Conservation (phyloP, 2,888 invertebrate species). For the Leptopilina syphax region DNA sequence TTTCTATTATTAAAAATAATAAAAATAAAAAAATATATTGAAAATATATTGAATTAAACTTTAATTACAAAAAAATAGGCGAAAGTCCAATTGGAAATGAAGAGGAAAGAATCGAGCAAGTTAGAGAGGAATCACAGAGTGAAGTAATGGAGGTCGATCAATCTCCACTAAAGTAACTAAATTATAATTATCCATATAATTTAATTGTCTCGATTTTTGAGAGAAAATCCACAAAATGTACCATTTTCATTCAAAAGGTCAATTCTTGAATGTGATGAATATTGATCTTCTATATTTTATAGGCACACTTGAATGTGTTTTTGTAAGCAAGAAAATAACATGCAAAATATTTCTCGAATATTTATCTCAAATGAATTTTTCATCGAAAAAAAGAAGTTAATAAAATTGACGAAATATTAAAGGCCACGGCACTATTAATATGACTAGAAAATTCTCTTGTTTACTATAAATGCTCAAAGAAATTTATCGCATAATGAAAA, state of each 20-base stretch:
- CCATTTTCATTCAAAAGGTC: conserved; percentile 18
- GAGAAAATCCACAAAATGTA: conserved; percentile 3
- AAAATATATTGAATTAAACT: no score
- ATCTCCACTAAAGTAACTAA: conserved; percentile 54
- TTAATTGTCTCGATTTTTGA: neutral
- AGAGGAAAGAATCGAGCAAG: conserved; percentile 12
- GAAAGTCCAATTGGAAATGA: neutral
- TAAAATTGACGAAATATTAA: no score
- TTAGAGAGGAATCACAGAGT: conserved; percentile 47
- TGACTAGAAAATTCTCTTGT: no score
- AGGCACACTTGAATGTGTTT: conserved; percentile 35
- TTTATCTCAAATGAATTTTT: no score
- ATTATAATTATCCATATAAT: conserved; percentile 1
- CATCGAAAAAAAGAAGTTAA: no score
- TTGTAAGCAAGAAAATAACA: neutral
- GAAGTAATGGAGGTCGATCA: conserved; percentile 66
- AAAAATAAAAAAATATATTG: no score
- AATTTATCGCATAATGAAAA: no score
- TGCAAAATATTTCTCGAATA: neutral
- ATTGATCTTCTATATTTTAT: conserved; percentile 19
- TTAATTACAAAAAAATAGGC: neutral
- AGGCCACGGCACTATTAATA: no score
- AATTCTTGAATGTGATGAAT: conserved; percentile 29
- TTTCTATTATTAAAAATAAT: no score
- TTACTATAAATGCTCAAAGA: no score